Evolutionary conservation across 2,797 vertebrate species (phyloP), one percentile per base, ranked within the genome.

Genomic region (Catamblyrhynchus diadema): DNA sequence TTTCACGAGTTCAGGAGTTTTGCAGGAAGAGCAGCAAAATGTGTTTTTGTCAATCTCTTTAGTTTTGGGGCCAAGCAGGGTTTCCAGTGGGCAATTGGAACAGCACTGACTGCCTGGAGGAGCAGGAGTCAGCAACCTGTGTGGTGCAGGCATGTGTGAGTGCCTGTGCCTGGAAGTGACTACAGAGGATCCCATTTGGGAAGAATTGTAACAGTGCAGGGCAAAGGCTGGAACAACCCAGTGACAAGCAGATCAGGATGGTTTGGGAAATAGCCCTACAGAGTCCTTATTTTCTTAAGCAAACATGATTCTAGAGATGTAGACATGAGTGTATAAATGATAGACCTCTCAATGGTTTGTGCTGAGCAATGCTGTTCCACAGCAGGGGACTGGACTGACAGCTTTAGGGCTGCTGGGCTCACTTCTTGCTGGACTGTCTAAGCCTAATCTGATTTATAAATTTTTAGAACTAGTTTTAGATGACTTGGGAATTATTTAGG

Each of bases 1-100:
- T 94, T 92, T 83, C 66, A 66, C 39, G 44, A 94, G 95, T 93
- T 96, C 89, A 93, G 73, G 89, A 66, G 79, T 91, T 95, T 90
- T 93, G 70, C 89, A 96, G 92, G 85, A 94, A 95, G 75, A 84
- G 80, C 80, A 90, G 48, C 0, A 20, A 90, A 92, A 91, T 67
- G 28, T 81, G 48, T 48, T 94, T 94, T 95, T 90, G 94, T 84
- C 93, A 66, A 79, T 88, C 77, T 90, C 66, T 91, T 59, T 14
- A 60, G 41, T 81, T 93, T 94, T 88, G 8, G 56, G 44, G 80
- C 93, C 91, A 91, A 83, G 69, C 37, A 71, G 60, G 22, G 22
- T 88, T 94, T 97, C 69, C 88, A 60, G 47, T 86, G 80, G 67
- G 79, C 89, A 81, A 32, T 56, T 83, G 71, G 57, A 91, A 27